Base-by-base conservation (phyloP, 2,113 vertebrate species). In the Callospermophilus lateralis region DNA sequence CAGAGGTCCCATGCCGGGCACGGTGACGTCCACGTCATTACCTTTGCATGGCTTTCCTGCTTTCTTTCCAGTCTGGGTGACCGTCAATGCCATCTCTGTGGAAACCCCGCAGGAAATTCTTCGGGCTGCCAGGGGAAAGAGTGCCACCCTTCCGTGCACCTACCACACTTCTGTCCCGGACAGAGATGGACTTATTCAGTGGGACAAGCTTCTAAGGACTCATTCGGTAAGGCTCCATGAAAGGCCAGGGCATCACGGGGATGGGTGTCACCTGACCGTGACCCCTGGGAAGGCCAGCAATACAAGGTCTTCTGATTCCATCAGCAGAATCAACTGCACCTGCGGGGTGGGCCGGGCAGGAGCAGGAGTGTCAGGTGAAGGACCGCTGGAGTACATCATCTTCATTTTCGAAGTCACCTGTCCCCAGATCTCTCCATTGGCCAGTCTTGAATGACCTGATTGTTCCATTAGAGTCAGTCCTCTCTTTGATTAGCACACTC, bases 41-140 rank as follows among this genome's bases (percentile, higher is more conserved):
- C 77, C 84, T 91, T 93, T 85, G 65, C 84, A 92, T 91, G 86
- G 72, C 30, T 51, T 32, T 30, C 87, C 37, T 77, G 16, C 90
- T 88, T 96, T 72, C 77, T 96, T 98, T 90, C 51, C 92, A 99
- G 99, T 98, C 34, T 97, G 99, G 90, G 98, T 85, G 30, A 95
- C 98, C 88, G 97, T 96, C 76, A 74, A 94, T 0, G 95, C 98
- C 84, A 89, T 99, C 72, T 26, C 96, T 0, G 99, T 99, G 97
- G 97, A 98, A 73, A 98, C 98, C 73, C 96, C 98, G 6, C 0
- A 83, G 39, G 58, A 42, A 6, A 1, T 90, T 51, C 97, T 99
- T n/a, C 89, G 97, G 95, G 99, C 98, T 10, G 95, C 97, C 15
- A 97, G 92, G 90, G 99, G 99, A 51, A 83, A 19, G 0, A 97